Conservation (phyloP, 2,888 invertebrate species). For the Acleris cristana region DNA sequence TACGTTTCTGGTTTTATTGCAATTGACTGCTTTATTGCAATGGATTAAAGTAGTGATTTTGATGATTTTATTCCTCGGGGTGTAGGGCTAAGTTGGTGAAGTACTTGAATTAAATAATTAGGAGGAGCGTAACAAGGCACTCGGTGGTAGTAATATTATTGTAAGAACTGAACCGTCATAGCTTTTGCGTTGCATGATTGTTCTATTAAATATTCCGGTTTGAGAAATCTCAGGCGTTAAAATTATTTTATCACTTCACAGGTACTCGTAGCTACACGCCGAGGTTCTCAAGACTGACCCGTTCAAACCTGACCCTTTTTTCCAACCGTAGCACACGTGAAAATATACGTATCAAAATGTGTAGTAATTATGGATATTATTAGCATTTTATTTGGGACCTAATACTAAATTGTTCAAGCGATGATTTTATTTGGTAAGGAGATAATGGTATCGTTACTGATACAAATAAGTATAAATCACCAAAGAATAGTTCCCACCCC, state of each 20-base stretch:
- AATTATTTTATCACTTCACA: conserved; percentile 20
- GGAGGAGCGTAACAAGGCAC: conserved; percentile 64
- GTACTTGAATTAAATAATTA: conserved; percentile 64
- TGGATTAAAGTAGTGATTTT: conserved; percentile 39
- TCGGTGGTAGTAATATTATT: conserved; percentile 43
- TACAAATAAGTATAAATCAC: conserved; percentile 53
- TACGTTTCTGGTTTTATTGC: conserved; percentile 22
- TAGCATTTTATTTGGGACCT: too few species aligned
- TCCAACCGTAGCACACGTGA: too few species aligned
- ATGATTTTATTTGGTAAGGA: background rate
- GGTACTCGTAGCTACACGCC: too few species aligned
- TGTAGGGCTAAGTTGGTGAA: conserved; percentile 17
- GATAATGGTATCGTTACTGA: conserved; percentile 39
- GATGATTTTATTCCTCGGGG: conserved; percentile 34
- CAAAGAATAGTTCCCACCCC: conserved; percentile 62
- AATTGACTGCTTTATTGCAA: conserved; percentile 33
- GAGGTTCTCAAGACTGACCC: background rate
- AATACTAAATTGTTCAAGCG: too few species aligned
- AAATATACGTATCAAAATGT: too few species aligned
- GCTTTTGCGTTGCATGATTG: conserved; percentile 29
- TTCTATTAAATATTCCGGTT: conserved; percentile 9
- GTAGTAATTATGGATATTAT: too few species aligned
- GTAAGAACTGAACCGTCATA: conserved; percentile 33
- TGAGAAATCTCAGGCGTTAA: conserved; percentile 13
- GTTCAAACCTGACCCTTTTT: background rate